A percentile compares a stretch with the other conserved stretches of the same genome.
phyloP scores from a whole-genome alignment of 2,888 invertebrate genomes.

The Chrysolina oricalcia region DNA sequence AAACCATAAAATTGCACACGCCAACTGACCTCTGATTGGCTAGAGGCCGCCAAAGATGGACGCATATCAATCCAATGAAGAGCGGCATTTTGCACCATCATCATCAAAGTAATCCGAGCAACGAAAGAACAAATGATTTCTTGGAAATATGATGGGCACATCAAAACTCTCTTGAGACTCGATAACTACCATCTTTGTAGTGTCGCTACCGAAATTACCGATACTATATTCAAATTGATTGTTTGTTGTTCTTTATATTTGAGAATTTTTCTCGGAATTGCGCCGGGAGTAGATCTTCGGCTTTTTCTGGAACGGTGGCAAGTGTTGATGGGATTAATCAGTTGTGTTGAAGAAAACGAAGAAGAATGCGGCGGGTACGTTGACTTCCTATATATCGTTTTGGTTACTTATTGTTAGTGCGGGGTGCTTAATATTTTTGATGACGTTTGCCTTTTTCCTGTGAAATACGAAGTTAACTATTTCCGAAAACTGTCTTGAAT shows the following conservation, averaged over 20 bases:
- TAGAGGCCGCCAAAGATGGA: constrained; percentile 13
- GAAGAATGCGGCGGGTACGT: constrained; percentile 22
- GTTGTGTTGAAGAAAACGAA: constrained; percentile 24
- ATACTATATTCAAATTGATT: constrained; percentile 28
- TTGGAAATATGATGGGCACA: constrained; percentile 35
- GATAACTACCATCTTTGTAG: constrained; percentile 31
- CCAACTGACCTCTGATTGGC: constrained; percentile 20
- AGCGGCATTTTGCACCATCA: constrained; percentile 32
- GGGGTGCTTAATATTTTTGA: too few species aligned
- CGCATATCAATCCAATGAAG: constrained; percentile 24
- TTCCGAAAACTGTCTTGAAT: too few species aligned
- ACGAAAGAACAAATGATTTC: constrained; percentile 32
- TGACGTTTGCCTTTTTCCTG: too few species aligned
- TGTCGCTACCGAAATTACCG: constrained; percentile 29
- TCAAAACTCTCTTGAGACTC: constrained; percentile 23
- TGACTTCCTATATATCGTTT: constrained; percentile 2
- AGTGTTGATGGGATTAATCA: constrained; percentile 23
- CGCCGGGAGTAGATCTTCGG: constrained; percentile 12
- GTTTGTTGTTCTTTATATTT: constrained; percentile 29
- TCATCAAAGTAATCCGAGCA: constrained; percentile 17
- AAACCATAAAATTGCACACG: constrained; percentile 24
- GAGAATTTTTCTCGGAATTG: constrained; percentile 25
- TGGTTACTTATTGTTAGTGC: background rate
- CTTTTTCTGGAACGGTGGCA: constrained; percentile 19
- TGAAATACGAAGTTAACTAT: too few species aligned